Percentiles rank a stretch among this genome's conserved stretches.
These are phyloP conservation scores for Platysteira castanea DNA, from an alignment of 2,113 vertebrate genomes.

Conservation along the genomic window DNA sequence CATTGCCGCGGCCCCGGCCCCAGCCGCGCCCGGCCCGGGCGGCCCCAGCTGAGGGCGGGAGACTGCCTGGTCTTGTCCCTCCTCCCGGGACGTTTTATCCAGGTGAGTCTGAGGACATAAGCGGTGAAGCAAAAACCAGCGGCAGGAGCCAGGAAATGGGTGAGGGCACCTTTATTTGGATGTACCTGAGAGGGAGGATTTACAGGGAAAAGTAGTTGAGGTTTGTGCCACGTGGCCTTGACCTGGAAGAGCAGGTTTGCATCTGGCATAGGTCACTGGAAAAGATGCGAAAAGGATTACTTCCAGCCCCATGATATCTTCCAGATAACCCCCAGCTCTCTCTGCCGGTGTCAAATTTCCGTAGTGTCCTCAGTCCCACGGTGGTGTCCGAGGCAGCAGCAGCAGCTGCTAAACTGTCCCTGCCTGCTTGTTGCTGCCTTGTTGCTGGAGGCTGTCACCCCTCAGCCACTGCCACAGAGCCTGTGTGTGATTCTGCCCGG, in stretches of 20 bases:
- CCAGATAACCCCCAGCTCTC: no score
- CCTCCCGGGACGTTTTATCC: no score
- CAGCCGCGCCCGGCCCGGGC: not conserved
- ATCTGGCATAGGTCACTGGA: not conserved
- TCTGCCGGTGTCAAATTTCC: not conserved
- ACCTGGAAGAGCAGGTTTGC: not conserved
- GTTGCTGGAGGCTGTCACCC: not conserved
- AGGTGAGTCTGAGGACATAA: not conserved
- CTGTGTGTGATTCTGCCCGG: fast-evolving
- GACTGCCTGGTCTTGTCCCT: fast-evolving
- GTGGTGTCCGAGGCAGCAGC: fast-evolving
- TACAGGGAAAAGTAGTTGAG: not conserved
- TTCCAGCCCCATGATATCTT: fast-evolving
- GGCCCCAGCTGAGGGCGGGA: fast-evolving
- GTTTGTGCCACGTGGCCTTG: not conserved
- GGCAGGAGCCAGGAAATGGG: not conserved
- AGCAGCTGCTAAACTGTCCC: not conserved
- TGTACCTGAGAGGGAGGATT: not conserved
- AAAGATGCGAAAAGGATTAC: not conserved
- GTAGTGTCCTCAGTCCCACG: fast-evolving
- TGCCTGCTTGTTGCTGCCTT: not conserved
- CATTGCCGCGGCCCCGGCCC: not conserved
- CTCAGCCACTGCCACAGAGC: fast-evolving
- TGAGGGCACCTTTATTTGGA: not conserved
- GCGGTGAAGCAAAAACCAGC: not conserved